These are phyloP conservation scores for Dasyurus viverrinus DNA, from an alignment of 2,113 vertebrate species.

Conservation along the genomic window DNA sequence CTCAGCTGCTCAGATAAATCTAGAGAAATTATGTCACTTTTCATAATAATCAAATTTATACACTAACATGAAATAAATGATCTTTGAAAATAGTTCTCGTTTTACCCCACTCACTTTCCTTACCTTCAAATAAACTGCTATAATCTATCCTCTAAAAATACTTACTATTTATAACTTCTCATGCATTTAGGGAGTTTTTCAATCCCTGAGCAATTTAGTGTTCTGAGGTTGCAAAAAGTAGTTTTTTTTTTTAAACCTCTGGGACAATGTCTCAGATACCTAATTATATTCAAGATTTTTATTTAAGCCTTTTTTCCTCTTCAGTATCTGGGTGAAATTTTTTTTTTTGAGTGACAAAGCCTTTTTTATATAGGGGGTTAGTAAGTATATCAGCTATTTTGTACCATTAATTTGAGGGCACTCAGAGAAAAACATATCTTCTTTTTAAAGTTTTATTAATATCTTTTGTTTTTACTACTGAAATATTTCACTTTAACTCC, in stretches of 20 bases:
- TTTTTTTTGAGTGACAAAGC: neutral
- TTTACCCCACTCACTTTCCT: neutral
- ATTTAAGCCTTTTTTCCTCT: neutral
- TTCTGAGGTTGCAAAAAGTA: neutral
- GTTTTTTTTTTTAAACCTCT: neutral
- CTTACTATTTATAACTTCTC: neutral
- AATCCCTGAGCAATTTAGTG: neutral
- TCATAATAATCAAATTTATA: neutral
- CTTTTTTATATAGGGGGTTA: neutral
- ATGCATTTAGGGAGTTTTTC: neutral
- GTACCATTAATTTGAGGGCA: neutral
- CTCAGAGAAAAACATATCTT: neutral
- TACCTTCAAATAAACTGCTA: neutral
- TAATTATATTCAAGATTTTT: neutral
- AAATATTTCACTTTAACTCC: no score
- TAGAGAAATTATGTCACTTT: neutral
- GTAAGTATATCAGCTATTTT: neutral
- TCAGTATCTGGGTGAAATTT: neutral
- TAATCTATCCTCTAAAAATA: neutral
- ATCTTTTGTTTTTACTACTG: no score
- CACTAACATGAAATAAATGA: neutral
- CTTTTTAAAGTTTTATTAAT: neutral
- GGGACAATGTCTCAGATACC: neutral
- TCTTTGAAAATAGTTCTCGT: neutral
- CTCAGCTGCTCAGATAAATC: neutral